Conservation (phyloP, 1,140 invertebrate species). For the Ericerus pela region DNA sequence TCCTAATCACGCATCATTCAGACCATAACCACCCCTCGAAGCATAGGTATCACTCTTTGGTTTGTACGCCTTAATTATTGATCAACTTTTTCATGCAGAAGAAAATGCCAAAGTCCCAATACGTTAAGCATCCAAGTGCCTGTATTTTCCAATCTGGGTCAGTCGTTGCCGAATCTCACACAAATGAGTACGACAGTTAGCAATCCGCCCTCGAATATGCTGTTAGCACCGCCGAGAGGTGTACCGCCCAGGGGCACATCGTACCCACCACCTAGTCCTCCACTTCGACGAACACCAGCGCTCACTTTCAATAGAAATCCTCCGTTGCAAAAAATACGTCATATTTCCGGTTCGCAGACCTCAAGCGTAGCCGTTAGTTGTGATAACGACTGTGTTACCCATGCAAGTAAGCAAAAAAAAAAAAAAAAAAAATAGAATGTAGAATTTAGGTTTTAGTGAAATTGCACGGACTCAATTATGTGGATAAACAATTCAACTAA, state of each 20-base stretch:
- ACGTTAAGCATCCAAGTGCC: slow-evolving; percentile 58
- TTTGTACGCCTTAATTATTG: no score
- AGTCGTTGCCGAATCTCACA: slow-evolving; percentile 55
- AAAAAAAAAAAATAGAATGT: not conserved
- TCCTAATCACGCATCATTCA: no score
- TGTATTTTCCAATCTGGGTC: slow-evolving; percentile 43
- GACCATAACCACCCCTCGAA: no score
- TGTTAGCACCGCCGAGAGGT: slow-evolving; percentile 34
- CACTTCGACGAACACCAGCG: slow-evolving; percentile 47
- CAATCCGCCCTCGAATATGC: slow-evolving; percentile 33
- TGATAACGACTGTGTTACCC: slow-evolving; percentile 33
- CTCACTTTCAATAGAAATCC: slow-evolving; percentile 56
- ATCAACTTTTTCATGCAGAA: slow-evolving; percentile 28
- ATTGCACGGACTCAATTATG: no score
- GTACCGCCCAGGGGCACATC: slow-evolving; percentile 45
- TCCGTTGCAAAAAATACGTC: slow-evolving; percentile 51
- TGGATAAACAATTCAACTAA: not conserved
- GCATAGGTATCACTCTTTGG: no score
- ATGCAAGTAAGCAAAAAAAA: slow-evolving; percentile 27
- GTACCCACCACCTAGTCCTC: slow-evolving; percentile 60
- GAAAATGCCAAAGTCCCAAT: slow-evolving; percentile 41
- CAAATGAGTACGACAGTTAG: slow-evolving; percentile 35
- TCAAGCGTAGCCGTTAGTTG: slow-evolving; percentile 24
- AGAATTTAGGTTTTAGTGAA: not conserved
- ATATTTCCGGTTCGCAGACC: slow-evolving; percentile 25